Percentiles rank a stretch among this genome's conserved stretches.
Evolutionary conservation across 1,140 invertebrate species (phyloP).

Genomic region (Cotesia vestalis): DNA sequence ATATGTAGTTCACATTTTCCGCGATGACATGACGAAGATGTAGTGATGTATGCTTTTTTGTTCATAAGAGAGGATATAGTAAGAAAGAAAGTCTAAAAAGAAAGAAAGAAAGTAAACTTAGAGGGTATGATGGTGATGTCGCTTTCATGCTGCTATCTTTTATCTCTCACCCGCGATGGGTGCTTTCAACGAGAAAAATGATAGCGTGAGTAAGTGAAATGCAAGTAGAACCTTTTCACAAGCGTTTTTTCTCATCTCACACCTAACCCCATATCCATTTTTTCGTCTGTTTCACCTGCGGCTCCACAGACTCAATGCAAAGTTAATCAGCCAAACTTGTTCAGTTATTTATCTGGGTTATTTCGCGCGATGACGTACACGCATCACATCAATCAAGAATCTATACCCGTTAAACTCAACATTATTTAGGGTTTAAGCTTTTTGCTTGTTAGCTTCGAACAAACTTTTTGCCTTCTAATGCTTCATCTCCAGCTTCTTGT

Average conservation of each 20-base stretch:
- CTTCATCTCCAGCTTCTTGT: not conserved
- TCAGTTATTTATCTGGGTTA: not conserved
- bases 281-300: constrained; percentile 3
- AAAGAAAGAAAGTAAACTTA: constrained; percentile 9
- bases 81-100: constrained; percentile 18
- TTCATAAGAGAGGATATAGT: not conserved
- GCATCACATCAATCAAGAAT: not conserved
- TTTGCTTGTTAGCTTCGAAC: not conserved
- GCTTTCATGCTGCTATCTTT: constrained; percentile 39
- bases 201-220: constrained; percentile 7
- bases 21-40: constrained; percentile 44
- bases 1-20: constrained; percentile 14
- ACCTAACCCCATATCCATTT: constrained; percentile 27
- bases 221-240: constrained; percentile 6
- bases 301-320: not conserved
- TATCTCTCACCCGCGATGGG: constrained; percentile 43
- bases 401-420: not conserved
- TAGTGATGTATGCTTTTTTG: constrained; percentile 35
- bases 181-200: constrained; percentile 42
- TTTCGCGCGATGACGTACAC: too few species aligned
- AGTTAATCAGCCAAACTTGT: constrained; percentile 2
- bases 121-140: constrained; percentile 21
- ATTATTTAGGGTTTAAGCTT: not conserved
- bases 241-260: too few species aligned
- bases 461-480: too few species aligned